Base-by-base conservation (phyloP, 1,140 invertebrate species). In the Drosophila sucinea region DNA sequence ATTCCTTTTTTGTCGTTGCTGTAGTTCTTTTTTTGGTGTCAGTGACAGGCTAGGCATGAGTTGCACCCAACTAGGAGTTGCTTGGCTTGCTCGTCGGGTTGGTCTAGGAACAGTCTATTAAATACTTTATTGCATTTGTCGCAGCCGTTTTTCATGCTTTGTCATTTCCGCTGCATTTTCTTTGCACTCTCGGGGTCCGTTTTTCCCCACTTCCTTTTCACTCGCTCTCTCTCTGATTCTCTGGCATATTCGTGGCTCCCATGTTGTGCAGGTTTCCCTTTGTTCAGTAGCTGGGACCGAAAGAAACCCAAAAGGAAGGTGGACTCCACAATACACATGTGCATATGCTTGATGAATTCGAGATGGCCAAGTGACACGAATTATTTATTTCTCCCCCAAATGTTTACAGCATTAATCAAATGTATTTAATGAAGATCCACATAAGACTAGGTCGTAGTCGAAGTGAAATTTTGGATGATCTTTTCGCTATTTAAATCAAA, bases 61-160 rank as follows among this genome's bases (percentile, higher is more conserved):
- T 66, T 70, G 74, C 66, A 72, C 68, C 75, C 71, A 62, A 41
- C 70, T 35, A 57, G 67, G 57, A 71, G 66, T 47, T 80, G 38
- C 67, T 40, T 29, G 47, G n/a, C 54, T 40, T 67, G 29, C 30
- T 55, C 32, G 58, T 54, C 33, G 68, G 60, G 27, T 47, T 65
- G 64, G 82, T 64, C 84, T 83, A 87, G 83, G 73, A 86, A 73
- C 84, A 90, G 86, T 90, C 86, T 90, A 90, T 90, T 90, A 90
- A 90, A 90, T 90, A 83, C 87, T 90, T 90, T 90, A 90, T 90
- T 90, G 86, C 86, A 90, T 90, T 90, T 90, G 82, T 86, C 82
- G 87, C 79, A 90, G 86, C 79, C 82, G 79, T 83, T 89, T 89
- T 89, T 89, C 84, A 89, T 89, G 84, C 84, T 89, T 89, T 89